Base-by-base conservation (phyloP, 2,888 invertebrate genomes). In the Macaria liturata region DNA sequence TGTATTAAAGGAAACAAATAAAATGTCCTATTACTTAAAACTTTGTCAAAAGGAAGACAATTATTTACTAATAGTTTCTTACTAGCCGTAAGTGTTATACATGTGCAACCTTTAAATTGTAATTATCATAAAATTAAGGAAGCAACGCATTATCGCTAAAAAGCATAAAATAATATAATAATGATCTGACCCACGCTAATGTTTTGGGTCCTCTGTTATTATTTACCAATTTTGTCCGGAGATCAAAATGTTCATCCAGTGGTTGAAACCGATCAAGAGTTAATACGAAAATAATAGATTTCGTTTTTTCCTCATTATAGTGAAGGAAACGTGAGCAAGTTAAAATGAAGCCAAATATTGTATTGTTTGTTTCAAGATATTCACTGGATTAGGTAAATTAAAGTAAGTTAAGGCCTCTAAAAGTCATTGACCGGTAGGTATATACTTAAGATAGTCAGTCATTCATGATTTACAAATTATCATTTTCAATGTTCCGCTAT, bases 231-330 rank as follows among this genome's bases (percentile, higher is more conserved):
- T 83, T 81, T 62, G 70, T 71, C 69, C 70, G 59, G 71, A 69
- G 67, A 77, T 80, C 81, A 82, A 79, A 42, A 76, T 76, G 80
- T 72, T 67, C 76, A 74, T 76, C 78, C 84, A 79, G 84, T 80
- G 84, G 84, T 82, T 75, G 71, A 74, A 76, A 80, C 78, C 84
- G 80, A 86, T 88, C 81, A 78, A 72, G 73, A 82, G 79, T 82
- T 90, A 90, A 89, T 89, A 83, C 71, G 87, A 88, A 88, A 84
- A 90, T 90, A 90, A 90, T 88, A 84, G 83, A 83, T 77, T 82
- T 80, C 77, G 82, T 83, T 84, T 83, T 76, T 78, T 75, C 72
- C 77, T 83, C 77, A 85, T 86, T 85, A 83, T 78, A 68, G 72
- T 20, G 2, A 66, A 66, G 75, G 80, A 75, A 78, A 76, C 70